Conservation (phyloP, 2,888 invertebrate genomes). For the Phrixothrix hirtus region DNA sequence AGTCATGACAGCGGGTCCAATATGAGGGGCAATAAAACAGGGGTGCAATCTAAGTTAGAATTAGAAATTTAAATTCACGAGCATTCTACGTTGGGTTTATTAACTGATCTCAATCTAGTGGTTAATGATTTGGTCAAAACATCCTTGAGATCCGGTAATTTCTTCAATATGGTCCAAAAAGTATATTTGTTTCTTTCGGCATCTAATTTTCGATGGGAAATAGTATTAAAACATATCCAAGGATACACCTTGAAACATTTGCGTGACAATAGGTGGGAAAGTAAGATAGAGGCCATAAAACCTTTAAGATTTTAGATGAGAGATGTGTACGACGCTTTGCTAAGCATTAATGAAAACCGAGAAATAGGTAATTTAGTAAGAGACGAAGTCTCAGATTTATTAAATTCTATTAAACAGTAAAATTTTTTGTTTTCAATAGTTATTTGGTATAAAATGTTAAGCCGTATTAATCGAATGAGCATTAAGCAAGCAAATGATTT, state of each 20-base stretch:
- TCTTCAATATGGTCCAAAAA: constrained; percentile 34
- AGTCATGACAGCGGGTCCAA: not conserved
- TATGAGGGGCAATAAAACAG: constrained; percentile 5
- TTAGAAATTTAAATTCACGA: not conserved
- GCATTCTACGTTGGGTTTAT: not conserved
- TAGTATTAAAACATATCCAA: constrained; percentile 2
- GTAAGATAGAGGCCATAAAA: constrained; percentile 11
- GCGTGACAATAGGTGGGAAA: constrained; percentile 14
- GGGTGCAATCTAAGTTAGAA: constrained; percentile 1
- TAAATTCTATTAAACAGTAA: constrained; percentile 1
- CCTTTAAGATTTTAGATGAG: constrained; percentile 4
- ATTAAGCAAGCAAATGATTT: no score
- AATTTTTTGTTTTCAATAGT: constrained; percentile 10
- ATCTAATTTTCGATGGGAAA: constrained; percentile 24
- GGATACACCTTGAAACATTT: constrained; percentile 9
- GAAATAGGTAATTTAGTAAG: not conserved
- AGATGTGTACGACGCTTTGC: constrained; percentile 6
- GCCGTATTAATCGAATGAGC: no score
- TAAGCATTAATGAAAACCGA: not conserved
- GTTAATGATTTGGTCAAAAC: constrained; percentile 9
- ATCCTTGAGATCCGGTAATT: constrained; percentile 17
- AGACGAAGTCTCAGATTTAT: not conserved
- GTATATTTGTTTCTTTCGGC: constrained; percentile 32
- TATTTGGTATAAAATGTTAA: constrained; percentile 13
- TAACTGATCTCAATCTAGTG: not conserved